Evolutionary conservation across 2,113 vertebrate genomes (phyloP), one percentile per base, ranked within the genome.

Genomic region (Leucosticte australis): DNA sequence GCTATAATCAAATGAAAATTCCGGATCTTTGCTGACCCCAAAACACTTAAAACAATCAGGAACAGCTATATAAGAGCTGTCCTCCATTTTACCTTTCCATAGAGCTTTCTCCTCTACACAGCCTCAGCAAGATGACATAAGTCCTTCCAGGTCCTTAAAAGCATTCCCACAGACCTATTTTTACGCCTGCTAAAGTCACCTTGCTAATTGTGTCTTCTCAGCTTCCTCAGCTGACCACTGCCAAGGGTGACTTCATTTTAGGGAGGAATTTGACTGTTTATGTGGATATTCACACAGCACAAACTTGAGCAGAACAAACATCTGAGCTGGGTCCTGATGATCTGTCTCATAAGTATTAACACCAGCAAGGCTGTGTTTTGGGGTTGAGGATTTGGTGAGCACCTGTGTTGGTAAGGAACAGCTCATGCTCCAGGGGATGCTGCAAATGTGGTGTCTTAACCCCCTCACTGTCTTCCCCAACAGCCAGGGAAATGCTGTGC

Each of bases 1-100:
- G 76, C 95, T 52, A 85, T 56, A 91, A 94, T 83, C 71, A 94
- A 92, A 90, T 64, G 67, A 87, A 52, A 84, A 85, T 57, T 50
- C 93, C 47, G 28, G 90, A 96, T 94, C 92, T 92, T 44, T 88
- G 60, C 93, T 78, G 84, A 95, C 91, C 94, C 87, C 77, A 81
- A 80, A 87, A 92, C 83, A 94, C 94, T 94, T 85, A 94, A 68
- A 94, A 64, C 35, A 30, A 84, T 76, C 92, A 65, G 76, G 57
- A 95, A 26, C 21, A 89, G 88, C 92, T 84, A 75, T 90, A 75
- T 44, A 89, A 92, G 88, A 96, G 79, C 55, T 63, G 31, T 39
- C 47, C 62, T 90, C 63, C 60, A 30, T 67, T 97, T 93, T 89
- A 76, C 64, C 69, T 87, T 86, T 63, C 84, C 41, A 28, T 8